These are phyloP conservation scores for Melanotaenia trifasciata DNA, from an alignment of 2,797 vertebrate species.

Conservation along the genomic window DNA sequence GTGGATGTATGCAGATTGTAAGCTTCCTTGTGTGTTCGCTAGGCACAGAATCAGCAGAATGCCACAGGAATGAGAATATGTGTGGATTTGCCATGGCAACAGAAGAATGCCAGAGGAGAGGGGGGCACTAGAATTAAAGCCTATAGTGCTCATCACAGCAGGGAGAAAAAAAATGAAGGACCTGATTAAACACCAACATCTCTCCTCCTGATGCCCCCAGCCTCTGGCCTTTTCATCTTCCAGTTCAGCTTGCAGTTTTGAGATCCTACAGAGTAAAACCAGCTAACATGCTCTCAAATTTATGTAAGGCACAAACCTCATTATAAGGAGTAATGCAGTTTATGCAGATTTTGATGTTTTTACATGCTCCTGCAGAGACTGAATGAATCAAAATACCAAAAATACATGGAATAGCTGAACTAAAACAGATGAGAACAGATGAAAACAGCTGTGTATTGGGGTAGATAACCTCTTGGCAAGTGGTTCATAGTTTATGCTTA, in stretches of 20 bases:
- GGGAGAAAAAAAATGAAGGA: conserved; percentile 55
- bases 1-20: conserved; percentile 22
- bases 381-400: conserved; percentile 26
- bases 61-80: conserved; percentile 73
- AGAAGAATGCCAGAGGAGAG: conserved; percentile 69
- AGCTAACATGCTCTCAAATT: conserved; percentile 13
- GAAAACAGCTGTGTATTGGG: conserved; percentile 7
- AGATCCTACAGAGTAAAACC: conserved; percentile 36
- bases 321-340: conserved; percentile 17
- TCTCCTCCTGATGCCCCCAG: conserved; percentile 52
- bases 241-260: conserved; percentile 28
- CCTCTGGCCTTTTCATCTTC: conserved; percentile 51
- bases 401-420: conserved; percentile 10
- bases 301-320: conserved; percentile 16
- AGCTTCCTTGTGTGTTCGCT: conserved; percentile 49
- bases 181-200: conserved; percentile 68
- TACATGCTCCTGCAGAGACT: not conserved
- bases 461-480: conserved; percentile 46
- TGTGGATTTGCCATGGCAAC: conserved; percentile 78
- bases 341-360: conserved; percentile 8
- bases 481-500: conserved; percentile 52
- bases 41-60: conserved; percentile 68
- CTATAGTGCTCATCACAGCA: conserved; percentile 63
- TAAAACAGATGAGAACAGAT: conserved; percentile 24
- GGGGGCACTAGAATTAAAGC: conserved; percentile 61